Percentiles rank a stretch among this genome's conserved stretches.
Conservation (phyloP, 2,888 invertebrate genomes). For the Alentia gelatinosa region DNA sequence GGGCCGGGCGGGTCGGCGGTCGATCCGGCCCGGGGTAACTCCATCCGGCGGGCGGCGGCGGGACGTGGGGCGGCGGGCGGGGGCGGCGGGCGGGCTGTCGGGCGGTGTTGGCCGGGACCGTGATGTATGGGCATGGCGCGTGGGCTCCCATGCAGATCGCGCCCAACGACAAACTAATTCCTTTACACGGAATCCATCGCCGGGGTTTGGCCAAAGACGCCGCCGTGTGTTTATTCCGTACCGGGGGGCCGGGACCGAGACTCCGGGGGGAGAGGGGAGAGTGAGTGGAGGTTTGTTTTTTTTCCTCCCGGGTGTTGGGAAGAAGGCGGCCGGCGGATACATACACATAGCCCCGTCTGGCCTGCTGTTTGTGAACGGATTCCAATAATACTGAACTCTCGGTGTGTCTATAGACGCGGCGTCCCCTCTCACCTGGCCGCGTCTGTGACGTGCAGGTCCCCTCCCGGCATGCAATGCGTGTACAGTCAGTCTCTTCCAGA, state of each 20-base stretch:
- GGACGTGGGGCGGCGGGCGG: neutral
- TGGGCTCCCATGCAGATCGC: constrained; percentile 17
- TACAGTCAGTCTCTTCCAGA: no score
- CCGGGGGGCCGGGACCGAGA: neutral
- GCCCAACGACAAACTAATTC: constrained; percentile 1
- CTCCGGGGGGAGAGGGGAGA: neutral
- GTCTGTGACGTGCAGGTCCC: no score
- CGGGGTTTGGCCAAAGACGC: neutral
- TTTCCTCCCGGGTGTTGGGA: no score
- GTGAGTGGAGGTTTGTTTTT: neutral
- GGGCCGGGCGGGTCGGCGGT: neutral
- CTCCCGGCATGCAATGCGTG: no score
- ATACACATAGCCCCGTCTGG: neutral
- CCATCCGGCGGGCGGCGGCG: neutral
- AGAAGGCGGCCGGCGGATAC: no score
- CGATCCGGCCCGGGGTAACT: neutral
- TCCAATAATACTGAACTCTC: neutral
- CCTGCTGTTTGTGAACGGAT: neutral
- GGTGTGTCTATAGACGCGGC: neutral
- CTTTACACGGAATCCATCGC: constrained; percentile 28
- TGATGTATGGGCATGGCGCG: constrained; percentile 18
- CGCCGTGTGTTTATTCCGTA: neutral
- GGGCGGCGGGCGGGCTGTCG: neutral
- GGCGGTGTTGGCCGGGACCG: neutral
- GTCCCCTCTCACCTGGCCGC: no score